phyloP scores from a whole-genome alignment of 2,888 invertebrate species.

The Neoascia interrupta region DNA sequence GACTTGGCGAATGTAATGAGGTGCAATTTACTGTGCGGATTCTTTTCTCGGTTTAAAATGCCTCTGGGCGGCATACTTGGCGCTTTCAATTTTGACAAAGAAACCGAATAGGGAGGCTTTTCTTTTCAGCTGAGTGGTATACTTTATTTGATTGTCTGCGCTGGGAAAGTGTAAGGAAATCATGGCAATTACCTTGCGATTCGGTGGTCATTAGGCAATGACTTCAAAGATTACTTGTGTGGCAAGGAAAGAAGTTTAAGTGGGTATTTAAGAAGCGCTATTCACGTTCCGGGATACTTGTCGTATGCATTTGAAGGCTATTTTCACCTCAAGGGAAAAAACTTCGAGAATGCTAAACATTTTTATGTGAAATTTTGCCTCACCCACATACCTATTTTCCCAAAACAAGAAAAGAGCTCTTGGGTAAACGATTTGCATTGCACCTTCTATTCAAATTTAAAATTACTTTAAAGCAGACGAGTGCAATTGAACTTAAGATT shows the following conservation, averaged over 20 bases:
- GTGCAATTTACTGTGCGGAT: constrained; percentile 63
- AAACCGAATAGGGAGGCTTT: constrained; percentile 5
- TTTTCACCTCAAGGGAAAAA: too few species aligned
- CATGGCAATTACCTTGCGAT: constrained; percentile 47
- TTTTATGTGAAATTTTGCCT: too few species aligned
- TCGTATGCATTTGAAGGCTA: too few species aligned
- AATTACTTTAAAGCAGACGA: too few species aligned
- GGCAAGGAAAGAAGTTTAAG: constrained; percentile 11
- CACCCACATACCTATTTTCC: too few species aligned
- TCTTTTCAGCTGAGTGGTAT: constrained; percentile 29
- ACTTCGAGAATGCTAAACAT: too few species aligned
- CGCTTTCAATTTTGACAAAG: constrained; percentile 7
- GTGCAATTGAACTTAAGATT: too few species aligned
- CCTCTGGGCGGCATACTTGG: constrained; percentile 26
- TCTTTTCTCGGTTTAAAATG: constrained; percentile 42
- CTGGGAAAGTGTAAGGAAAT: constrained; percentile 24
- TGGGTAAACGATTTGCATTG: too few species aligned
- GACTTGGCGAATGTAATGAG: constrained; percentile 58
- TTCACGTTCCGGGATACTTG: too few species aligned
- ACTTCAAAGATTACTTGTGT: constrained; percentile 23
- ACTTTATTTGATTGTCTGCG: constrained; percentile 56
- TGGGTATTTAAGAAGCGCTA: too few species aligned
- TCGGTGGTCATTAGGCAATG: constrained; percentile 42
- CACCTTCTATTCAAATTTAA: too few species aligned
- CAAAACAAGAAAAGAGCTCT: too few species aligned